These are phyloP conservation scores for Pseudoatta argentina DNA, from an alignment of 1,140 invertebrate genomes.

Conservation along the genomic window DNA sequence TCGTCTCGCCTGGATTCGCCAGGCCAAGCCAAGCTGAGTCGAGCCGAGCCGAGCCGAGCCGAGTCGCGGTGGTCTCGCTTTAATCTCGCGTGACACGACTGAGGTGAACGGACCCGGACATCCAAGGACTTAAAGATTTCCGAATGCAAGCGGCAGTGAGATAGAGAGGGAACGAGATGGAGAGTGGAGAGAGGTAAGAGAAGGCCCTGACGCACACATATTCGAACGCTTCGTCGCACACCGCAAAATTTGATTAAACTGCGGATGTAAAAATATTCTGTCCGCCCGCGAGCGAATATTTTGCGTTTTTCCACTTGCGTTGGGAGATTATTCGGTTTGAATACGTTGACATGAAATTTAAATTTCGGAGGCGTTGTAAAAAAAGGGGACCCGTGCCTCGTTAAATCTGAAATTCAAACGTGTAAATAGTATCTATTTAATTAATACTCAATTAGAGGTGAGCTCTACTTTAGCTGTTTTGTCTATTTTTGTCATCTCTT, in stretches of 20 bases:
- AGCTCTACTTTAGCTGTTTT: background rate
- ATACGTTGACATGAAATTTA: background rate
- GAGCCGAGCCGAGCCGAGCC: background rate
- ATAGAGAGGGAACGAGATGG: background rate
- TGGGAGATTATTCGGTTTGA: background rate
- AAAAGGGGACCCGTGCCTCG: background rate
- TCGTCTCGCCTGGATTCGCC: background rate
- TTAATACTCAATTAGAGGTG: background rate
- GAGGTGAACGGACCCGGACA: constrained; percentile 54
- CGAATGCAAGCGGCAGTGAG: constrained; percentile 26
- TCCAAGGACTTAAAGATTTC: constrained; percentile 59
- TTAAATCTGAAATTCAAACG: constrained; percentile 7
- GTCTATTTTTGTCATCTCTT: background rate
- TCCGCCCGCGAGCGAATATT: background rate
- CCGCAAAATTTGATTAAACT: constrained; percentile 1
- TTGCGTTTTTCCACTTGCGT: constrained; percentile 12
- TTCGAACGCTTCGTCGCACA: background rate
- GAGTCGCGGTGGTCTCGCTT: constrained; percentile 61
- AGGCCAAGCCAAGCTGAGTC: background rate
- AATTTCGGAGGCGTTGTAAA: background rate
- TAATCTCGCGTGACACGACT: constrained; percentile 70
- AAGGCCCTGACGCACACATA: background rate
- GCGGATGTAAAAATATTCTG: constrained; percentile 1
- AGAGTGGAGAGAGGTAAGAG: background rate
- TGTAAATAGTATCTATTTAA: constrained; percentile 10